Conservation (phyloP, 2,113 vertebrate genomes). For the Oreochromis tanganicae region DNA sequence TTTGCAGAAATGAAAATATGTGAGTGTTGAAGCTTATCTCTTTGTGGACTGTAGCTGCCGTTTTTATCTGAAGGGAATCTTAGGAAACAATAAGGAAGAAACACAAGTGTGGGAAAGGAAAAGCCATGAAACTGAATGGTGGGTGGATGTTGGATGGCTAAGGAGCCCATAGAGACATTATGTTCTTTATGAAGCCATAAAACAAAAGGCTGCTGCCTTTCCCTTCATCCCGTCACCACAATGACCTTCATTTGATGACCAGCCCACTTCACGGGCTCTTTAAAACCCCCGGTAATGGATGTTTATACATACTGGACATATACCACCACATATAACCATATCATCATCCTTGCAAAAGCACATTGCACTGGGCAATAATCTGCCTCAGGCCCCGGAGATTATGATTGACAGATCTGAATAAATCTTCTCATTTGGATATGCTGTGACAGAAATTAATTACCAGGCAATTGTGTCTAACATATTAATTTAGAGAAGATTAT, state of each 20-base stretch:
- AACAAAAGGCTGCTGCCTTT: slow-evolving; percentile 52
- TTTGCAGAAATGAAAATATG: not conserved
- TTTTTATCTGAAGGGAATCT: not conserved
- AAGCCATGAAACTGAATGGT: slow-evolving; percentile 18
- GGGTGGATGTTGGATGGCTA: slow-evolving; percentile 11
- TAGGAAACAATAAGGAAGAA: not conserved
- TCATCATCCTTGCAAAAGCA: slow-evolving; percentile 40
- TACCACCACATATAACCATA: slow-evolving; percentile 49
- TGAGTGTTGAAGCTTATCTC: not conserved
- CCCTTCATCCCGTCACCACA: slow-evolving; percentile 30
- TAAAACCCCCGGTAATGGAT: slow-evolving; percentile 63
- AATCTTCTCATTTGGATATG: slow-evolving; percentile 68
- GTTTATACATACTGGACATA: slow-evolving; percentile 58
- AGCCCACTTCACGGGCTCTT: slow-evolving; percentile 44
- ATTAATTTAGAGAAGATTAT: slow-evolving; percentile 75
- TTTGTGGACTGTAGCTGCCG: not conserved
- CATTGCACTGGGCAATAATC: slow-evolving; percentile 32
- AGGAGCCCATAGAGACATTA: slow-evolving; percentile 57
- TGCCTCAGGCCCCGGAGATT: slow-evolving; percentile 43
- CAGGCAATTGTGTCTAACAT: slow-evolving; percentile 73
- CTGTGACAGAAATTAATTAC: slow-evolving; percentile 71
- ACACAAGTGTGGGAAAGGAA: slow-evolving; percentile 29
- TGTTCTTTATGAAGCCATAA: slow-evolving; percentile 71
- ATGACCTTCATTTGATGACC: slow-evolving; percentile 69
- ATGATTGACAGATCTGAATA: slow-evolving; percentile 70